Evolutionary conservation across 2,888 invertebrate genomes (phyloP).

Genomic region (Orthosia incerta): DNA sequence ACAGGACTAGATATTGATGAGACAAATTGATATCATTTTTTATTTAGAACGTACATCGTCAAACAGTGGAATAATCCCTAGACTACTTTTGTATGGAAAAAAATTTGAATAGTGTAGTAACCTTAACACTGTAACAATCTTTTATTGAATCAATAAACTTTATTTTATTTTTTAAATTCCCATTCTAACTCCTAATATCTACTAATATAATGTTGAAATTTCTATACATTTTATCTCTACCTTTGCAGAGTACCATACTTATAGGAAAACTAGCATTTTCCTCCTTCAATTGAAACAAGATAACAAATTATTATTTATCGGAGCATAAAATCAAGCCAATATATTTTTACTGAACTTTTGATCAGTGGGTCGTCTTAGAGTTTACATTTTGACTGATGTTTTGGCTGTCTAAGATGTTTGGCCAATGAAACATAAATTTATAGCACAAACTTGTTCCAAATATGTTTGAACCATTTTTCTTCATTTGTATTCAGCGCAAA

Average conservation of each 20-base stretch:
- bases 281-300: background rate
- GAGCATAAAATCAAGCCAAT: background rate
- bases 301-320: background rate
- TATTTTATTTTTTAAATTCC: too few species aligned
- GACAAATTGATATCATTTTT: too few species aligned
- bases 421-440: slow-evolving; percentile 24
- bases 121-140: too few species aligned
- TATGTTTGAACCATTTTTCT: background rate
- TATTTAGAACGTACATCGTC: too few species aligned
- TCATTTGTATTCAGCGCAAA: slow-evolving; percentile 41
- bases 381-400: background rate
- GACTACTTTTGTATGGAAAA: too few species aligned
- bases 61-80: too few species aligned
- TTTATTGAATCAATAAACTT: too few species aligned
- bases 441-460: slow-evolving; percentile 26
- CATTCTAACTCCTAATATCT: too few species aligned
- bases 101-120: too few species aligned
- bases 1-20: too few species aligned
- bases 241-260: background rate
- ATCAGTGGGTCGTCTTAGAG: too few species aligned
- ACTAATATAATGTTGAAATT: background rate
- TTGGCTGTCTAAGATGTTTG: background rate
- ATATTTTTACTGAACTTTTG: background rate
- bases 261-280: slow-evolving; percentile 20
- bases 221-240: background rate